phyloP scores from a whole-genome alignment of 2,797 vertebrate genomes.

The Aphelocoma californica region DNA sequence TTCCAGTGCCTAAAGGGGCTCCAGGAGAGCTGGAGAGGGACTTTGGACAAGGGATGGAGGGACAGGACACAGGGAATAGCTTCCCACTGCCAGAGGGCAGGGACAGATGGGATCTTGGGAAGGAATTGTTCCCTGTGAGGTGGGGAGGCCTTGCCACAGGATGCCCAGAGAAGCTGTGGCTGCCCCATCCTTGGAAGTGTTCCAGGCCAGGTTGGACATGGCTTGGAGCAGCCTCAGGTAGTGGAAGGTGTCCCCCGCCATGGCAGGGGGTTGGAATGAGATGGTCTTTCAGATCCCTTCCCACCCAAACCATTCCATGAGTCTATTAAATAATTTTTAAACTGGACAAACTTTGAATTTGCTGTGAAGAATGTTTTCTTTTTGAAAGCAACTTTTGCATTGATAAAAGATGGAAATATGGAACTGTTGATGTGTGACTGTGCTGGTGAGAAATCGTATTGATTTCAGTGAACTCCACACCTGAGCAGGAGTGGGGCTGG shows the following conservation, averaged over 20 bases:
- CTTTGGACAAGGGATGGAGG: neutral
- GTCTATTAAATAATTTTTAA: neutral
- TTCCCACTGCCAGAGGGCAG: neutral
- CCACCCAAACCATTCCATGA: neutral
- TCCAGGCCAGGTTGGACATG: rapidly evolving
- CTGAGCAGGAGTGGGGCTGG: neutral
- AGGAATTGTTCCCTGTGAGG: neutral
- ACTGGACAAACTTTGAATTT: neutral
- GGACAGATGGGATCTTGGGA: rapidly evolving
- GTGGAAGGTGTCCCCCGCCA: neutral
- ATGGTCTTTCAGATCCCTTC: neutral
- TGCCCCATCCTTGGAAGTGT: neutral
- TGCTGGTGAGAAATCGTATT: neutral
- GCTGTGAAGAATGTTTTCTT: neutral
- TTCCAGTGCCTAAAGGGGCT: neutral
- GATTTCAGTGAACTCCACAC: neutral
- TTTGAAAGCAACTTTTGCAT: neutral
- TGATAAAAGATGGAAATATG: neutral
- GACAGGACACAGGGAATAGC: neutral
- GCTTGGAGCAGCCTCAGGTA: rapidly evolving
- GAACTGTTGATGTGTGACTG: neutral
- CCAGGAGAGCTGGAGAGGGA: neutral
- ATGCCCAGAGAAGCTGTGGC: neutral
- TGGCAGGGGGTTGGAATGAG: neutral
- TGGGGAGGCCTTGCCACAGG: neutral